Evolutionary conservation across 2,113 vertebrate genomes (phyloP).

Genomic region (Pelodiscus sinensis): DNA sequence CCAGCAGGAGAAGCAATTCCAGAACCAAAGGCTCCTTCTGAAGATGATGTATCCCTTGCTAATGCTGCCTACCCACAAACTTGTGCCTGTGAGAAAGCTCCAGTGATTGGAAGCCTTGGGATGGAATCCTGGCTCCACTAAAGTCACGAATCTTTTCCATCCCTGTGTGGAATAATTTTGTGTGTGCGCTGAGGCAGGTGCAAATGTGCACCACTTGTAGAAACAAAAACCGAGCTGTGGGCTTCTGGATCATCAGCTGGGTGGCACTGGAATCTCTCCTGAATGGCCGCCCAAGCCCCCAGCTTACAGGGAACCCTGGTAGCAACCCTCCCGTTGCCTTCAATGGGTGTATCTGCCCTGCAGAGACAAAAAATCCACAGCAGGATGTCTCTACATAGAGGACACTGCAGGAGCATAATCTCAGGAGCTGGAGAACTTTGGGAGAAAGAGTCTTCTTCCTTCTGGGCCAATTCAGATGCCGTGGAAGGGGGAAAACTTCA

Average conservation of each 20-base stretch:
- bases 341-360: neutral
- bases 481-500: too few relatives aligned
- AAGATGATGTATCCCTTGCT: neutral
- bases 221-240: too few relatives aligned
- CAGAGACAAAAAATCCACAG: too few relatives aligned
- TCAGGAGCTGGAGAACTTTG: neutral
- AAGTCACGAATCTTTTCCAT: neutral
- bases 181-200: too few relatives aligned
- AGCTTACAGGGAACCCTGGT: too few relatives aligned
- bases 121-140: neutral
- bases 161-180: too few relatives aligned
- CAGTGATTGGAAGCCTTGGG: neutral
- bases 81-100: neutral
- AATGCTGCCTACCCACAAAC: neutral
- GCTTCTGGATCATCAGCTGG: too few relatives aligned
- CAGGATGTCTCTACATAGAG: accelerated
- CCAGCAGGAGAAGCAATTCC: neutral
- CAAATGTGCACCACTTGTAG: too few relatives aligned
- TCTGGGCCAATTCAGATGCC: neutral
- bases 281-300: too few relatives aligned
- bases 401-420: accelerated
- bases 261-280: too few relatives aligned
- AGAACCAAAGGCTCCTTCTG: neutral
- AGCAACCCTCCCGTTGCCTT: neutral
- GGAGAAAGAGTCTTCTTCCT: neutral